phyloP scores from a whole-genome alignment of 2,113 vertebrate species.

The Anser brachyrhynchus region DNA sequence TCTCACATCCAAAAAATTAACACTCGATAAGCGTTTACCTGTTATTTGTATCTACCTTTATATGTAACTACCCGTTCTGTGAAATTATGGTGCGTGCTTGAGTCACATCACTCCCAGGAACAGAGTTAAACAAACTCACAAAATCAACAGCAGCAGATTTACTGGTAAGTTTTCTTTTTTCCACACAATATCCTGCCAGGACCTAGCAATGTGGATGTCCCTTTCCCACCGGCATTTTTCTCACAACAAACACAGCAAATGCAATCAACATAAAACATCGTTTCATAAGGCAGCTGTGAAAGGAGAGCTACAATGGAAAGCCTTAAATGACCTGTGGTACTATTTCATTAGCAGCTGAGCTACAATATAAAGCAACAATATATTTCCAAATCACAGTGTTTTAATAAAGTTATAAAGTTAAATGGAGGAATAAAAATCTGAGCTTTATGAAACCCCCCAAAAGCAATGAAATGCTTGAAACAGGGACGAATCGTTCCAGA shows the following conservation, averaged over 20 bases:
- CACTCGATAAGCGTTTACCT: neutral
- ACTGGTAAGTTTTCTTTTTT: neutral
- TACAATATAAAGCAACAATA: conserved; percentile 9
- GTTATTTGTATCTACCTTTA: neutral
- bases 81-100: neutral
- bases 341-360: conserved; percentile 48
- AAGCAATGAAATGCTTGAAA: conserved; percentile 49
- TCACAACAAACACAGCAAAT: neutral
- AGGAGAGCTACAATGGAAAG: neutral
- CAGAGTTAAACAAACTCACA: neutral
- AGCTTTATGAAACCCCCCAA: conserved; percentile 40
- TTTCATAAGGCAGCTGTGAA: conserved; percentile 49
- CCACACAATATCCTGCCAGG: neutral
- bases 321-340: conserved; percentile 13
- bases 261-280: neutral
- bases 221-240: neutral
- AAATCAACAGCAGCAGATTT: neutral
- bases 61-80: neutral
- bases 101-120: neutral
- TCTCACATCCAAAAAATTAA: neutral
- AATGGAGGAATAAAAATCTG: conserved; percentile 41
- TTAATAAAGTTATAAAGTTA: conserved; percentile 57
- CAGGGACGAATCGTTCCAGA: conserved; percentile 1
- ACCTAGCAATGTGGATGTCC: neutral
- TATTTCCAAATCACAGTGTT: conserved; percentile 8